Base-by-base conservation (phyloP, 92 coral and sea anemone genomes). In the Pocillopora meandrina region DNA sequence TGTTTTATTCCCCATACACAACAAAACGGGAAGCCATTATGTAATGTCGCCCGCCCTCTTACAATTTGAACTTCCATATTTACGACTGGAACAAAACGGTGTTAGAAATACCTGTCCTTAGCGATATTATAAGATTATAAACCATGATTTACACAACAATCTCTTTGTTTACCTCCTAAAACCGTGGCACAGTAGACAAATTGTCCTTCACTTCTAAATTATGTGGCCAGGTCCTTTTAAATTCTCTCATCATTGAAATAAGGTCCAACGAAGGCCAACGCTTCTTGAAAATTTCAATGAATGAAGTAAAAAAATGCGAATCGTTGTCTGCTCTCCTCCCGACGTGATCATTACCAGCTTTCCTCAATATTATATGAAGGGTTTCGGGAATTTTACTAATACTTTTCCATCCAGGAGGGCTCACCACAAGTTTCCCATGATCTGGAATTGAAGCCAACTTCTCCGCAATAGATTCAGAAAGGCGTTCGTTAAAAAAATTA, bases 231-330 rank as follows among this genome's bases (percentile, higher is more conserved):
- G 73, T 62, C 72, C 82, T 63, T 78, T 78, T 35, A n/a, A 63
- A 12, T 49, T 78, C 82, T n/a, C 26, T 56, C 72, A 78, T 18
- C 60, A 78, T 78, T 47, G 82, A 78, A 65, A 78, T 52, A 56
- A 78, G 82, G 19, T 76, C 81, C 69, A 33, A 47, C 2, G 70
- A 60, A 19, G 61, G 81, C 81, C 81, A 76, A 35, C 81, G 82
- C 72, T 61, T 78, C 72, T 23, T 63, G 15, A 78, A 69, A 64
- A 78, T 42, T 1, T 31, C 56, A 7, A 76, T 36, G 49, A 78
- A n/a, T 14, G 65, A 19, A 31, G 15, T 67, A 18, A 8, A 12
- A 26, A 31, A 7, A 0, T 11, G 1, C 3, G 3, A 9, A 6
- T 3, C 8, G 35, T 1, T 0, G 1, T 5, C 14, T 18, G 1